Evolutionary conservation across 2,888 invertebrate species (phyloP), one percentile per base, ranked within the genome.

Genomic region (Priocnemis perturbator): DNA sequence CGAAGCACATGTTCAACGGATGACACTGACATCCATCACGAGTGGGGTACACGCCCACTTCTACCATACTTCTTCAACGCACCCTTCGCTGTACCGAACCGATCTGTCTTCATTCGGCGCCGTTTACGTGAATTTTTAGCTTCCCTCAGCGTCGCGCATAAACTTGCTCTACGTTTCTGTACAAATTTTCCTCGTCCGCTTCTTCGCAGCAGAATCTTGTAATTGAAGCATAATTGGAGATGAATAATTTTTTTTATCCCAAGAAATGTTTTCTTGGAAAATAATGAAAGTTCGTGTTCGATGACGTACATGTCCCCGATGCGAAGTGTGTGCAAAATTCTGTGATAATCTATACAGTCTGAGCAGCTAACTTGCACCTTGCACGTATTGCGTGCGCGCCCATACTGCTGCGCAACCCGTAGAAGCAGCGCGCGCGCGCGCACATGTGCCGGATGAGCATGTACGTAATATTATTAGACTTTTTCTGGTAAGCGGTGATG

Each of bases 11-110:
- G 86, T 85, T 83, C 78, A 82, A 80, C 83, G 82, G 84, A 82
- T 85, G 85, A 86, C 87, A 85, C 83, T 86, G 84, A 86, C 87
- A 88, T 88, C 83, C 87, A 87, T 88, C 87, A 87, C 83, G 81
- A 77, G 76, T n/a, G 71, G 60, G 62, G 73, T 74, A 66, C 73
- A 76, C 81, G 76, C 76, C 77, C 72, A 77, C 71, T 69, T 71
- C 61, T 60, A 21, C 50, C 55, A 21, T 55, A 20, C 55, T 37
- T 37, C 11, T 37, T 26, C 26, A 4, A 37, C 52, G 19, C 47
- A 55, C 37, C 17, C 60, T 56, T 61, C 55, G 50, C 21, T 45
- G 30, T 45, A 21, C 58, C 37, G 37, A 37, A 37, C 37, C 37
- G 37, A 37, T 37, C 37, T 45, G 64, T 64, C 60, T 59, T 44